These are phyloP conservation scores for Phrynosoma blainvillii DNA, from an alignment of 2,113 vertebrate genomes.

Conservation along the genomic window DNA sequence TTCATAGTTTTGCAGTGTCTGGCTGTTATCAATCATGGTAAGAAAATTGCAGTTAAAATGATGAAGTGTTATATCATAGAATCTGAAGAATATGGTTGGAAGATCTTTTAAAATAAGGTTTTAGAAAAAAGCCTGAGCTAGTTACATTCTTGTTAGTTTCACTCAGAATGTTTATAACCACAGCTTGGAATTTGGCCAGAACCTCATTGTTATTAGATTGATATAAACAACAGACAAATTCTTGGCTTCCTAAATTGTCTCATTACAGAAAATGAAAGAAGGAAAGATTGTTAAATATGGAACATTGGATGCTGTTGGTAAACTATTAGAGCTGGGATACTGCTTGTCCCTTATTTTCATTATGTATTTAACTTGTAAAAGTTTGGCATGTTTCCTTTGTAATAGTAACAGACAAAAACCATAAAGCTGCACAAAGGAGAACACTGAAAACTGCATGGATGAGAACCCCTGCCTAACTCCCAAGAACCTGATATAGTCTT, in stretches of 20 bases:
- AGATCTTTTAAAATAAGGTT: not conserved
- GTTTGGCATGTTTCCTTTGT: not conserved
- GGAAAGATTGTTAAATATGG: not conserved
- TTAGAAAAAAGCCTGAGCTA: not conserved
- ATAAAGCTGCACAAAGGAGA: not conserved
- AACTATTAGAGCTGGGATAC: not conserved
- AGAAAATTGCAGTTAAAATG: not conserved
- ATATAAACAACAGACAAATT: not conserved
- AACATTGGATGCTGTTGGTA: not conserved
- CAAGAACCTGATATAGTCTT: not conserved
- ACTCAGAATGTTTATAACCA: not conserved
- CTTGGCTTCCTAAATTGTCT: not conserved
- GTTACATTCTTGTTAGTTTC: not conserved
- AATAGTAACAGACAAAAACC: not conserved
- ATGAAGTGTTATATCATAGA: not conserved
- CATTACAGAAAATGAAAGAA: not conserved
- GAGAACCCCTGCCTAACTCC: not conserved
- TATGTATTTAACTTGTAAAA: not conserved
- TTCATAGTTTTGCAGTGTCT: not conserved
- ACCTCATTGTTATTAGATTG: not conserved
- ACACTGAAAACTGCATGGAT: not conserved
- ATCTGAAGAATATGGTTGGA: not conserved
- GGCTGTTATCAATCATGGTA: not conserved
- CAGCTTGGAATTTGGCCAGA: not conserved
- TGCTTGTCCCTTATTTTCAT: not conserved